Percentiles rank a stretch among this genome's conserved stretches.
phyloP scores from a whole-genome alignment of 2,113 vertebrate species.

The Picathartes gymnocephalus region DNA sequence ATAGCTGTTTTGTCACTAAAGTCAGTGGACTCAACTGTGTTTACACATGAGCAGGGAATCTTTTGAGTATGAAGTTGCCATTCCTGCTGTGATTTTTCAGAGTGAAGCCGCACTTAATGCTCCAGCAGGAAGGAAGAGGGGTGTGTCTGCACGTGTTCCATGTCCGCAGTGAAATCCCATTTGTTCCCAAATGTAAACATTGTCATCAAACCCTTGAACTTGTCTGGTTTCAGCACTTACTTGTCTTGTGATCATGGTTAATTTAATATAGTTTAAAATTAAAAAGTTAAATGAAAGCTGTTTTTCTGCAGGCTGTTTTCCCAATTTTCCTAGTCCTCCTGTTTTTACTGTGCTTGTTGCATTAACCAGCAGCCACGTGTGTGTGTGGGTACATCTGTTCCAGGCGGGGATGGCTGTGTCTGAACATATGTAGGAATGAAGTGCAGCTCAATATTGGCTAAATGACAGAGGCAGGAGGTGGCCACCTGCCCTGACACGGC shows the following conservation, averaged over 20 bases:
- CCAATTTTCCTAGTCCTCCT: not conserved
- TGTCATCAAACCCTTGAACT: not conserved
- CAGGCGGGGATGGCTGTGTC: not conserved
- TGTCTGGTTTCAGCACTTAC: not conserved
- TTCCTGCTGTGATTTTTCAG: not conserved
- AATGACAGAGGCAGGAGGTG: constrained; percentile 5
- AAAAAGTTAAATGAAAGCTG: not conserved
- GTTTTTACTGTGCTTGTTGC: not conserved
- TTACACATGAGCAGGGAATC: not conserved
- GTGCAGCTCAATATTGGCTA: not conserved
- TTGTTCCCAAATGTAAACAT: not conserved
- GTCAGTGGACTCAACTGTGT: not conserved
- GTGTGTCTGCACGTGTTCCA: accelerated
- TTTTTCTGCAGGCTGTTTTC: constrained; percentile 45
- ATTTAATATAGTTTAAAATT: constrained; percentile 22
- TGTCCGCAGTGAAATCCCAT: accelerated
- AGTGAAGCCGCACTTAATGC: not conserved
- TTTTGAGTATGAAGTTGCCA: not conserved
- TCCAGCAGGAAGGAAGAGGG: no score
- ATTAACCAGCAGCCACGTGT: constrained; percentile 17
- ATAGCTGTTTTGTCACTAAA: not conserved
- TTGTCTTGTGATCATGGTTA: not conserved
- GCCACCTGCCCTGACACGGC: constrained; percentile 30
- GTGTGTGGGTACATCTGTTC: constrained; percentile 31
- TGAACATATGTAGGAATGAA: constrained; percentile 37